These are phyloP conservation scores for Rallus limicola DNA, from an alignment of 2,113 vertebrate species.

Conservation along the genomic window DNA sequence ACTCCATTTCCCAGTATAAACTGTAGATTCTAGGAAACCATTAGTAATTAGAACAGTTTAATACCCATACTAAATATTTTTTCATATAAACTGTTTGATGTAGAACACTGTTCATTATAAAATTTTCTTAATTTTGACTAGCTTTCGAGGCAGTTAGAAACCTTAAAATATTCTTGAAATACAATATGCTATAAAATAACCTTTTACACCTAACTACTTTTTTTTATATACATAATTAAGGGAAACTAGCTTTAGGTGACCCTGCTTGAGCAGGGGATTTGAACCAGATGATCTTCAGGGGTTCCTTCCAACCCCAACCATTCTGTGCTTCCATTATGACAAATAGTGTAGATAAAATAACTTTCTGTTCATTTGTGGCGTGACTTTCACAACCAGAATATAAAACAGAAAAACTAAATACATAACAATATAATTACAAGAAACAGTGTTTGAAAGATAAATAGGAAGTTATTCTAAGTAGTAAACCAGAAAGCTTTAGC, in stretches of 20 bases:
- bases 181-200: not conserved
- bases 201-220: not conserved
- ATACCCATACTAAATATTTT: not conserved
- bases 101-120: not conserved
- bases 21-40: not conserved
- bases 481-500: not conserved
- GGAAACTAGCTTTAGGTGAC: not conserved
- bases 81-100: not conserved
- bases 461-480: not conserved
- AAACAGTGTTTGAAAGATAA: not conserved
- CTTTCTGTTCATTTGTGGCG: not conserved
- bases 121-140: constrained; percentile 3
- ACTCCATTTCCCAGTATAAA: not conserved
- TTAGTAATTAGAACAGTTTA: not conserved
- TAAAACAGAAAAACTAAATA: not conserved
- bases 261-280: not conserved
- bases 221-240: not conserved
- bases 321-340: not conserved
- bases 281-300: not conserved
- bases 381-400: not conserved
- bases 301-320: not conserved
- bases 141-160: not conserved
- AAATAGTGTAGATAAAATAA: not conserved
- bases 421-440: not conserved
- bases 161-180: not conserved